A percentile compares a stretch with the other conserved stretches of the same genome.
Evolutionary conservation across 2,797 vertebrate genomes (phyloP).

Genomic region (Xenentodon cancila): DNA sequence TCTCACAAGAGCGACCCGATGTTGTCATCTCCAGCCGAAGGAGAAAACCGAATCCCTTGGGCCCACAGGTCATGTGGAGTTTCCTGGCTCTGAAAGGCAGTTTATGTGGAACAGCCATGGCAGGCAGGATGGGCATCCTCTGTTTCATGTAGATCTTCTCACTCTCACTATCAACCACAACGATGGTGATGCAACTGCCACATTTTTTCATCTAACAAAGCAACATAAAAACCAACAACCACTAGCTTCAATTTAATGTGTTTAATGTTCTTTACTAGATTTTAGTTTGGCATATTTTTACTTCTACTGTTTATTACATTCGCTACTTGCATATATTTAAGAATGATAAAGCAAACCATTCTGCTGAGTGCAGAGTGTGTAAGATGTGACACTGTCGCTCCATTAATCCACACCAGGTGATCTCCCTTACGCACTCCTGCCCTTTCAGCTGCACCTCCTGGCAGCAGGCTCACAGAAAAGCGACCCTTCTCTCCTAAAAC

Average conservation of each 20-base stretch:
- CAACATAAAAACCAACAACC: background rate
- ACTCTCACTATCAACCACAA: constrained; percentile 88
- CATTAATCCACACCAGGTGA: constrained; percentile 90
- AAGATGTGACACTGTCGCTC: constrained; percentile 82
- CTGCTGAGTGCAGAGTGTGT: constrained; percentile 82
- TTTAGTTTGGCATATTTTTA: no score
- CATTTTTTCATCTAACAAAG: constrained; percentile 86
- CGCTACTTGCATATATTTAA: background rate
- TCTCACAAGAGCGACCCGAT: constrained; percentile 81
- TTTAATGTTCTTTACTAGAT: no score
- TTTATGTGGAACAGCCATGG: constrained; percentile 84
- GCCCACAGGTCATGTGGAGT: constrained; percentile 79
- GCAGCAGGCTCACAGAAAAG: constrained; percentile 83
- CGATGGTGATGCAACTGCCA: constrained; percentile 83
- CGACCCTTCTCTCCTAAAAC: constrained; percentile 82
- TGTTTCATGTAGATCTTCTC: constrained; percentile 82
- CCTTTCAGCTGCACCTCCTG: constrained; percentile 85
- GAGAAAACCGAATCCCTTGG: constrained; percentile 88
- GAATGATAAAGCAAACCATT: constrained; percentile 81
- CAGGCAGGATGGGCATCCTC: constrained; percentile 81
- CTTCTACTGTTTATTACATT: background rate
- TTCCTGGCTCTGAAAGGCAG: constrained; percentile 84
- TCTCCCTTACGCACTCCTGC: constrained; percentile 87
- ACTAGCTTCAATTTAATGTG: no score
- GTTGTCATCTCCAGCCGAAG: constrained; percentile 85